Base-by-base conservation (phyloP, 1,140 invertebrate genomes). In the Saccostrea echinata region DNA sequence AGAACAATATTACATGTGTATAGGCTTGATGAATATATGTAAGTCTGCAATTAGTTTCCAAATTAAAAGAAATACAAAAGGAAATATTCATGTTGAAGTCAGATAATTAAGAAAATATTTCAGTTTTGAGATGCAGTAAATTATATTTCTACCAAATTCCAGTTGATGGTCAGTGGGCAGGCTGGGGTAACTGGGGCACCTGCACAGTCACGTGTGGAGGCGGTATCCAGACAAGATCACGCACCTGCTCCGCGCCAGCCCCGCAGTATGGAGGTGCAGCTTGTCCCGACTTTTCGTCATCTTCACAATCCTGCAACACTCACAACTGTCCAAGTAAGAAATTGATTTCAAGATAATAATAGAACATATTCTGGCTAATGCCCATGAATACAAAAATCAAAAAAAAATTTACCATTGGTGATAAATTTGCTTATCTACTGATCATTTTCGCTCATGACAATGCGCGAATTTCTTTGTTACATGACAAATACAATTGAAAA, bases 111-210 rank as follows among this genome's bases (percentile, higher is more conserved):
- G n/a, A n/a, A n/a, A n/a, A n/a, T n/a, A 3, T 21, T 21, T 57
- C 16, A 13, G 55, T 18, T 43, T 61, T n/a, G 55, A 61, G 55
- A 61, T 16, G 21, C 16, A 21, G n/a, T 4, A 24, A 13, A 18
- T 84, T 43, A 51, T 0, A 4, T 51, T 27, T n/a, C 3, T 8
- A 27, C 13, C 9, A 76, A 82, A 12, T 51, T 84, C 21, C 71
- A 85, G 84, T 88, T 51, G 53, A 88, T 68, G 88, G 88, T 18
- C 9, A 16, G 6, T 88, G 88, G 88, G 30, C 53, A 21, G 33
- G 18, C 18, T 88, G 88, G 88, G 68, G 43, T 16, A 33, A 18
- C 12, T 88, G 71, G 71, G 61, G 71, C 21, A 33, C 21, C 21
- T 88, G 88, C 83, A 35, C 64, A 76, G 71, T 64, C 3, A 85